Conservation (phyloP, 2,888 invertebrate genomes). For the Clitarchus hookeri region DNA sequence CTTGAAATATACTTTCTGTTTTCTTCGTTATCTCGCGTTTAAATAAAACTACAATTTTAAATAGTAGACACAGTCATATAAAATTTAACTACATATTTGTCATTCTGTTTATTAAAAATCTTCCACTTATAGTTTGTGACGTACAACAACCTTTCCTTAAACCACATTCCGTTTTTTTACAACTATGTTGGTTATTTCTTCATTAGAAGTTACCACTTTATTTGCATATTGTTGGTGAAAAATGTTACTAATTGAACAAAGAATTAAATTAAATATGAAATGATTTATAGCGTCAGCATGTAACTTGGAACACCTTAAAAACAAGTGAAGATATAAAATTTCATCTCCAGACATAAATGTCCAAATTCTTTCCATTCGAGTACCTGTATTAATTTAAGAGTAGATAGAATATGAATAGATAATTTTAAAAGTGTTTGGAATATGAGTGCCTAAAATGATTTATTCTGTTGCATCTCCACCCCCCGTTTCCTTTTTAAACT, state of each 20-base stretch:
- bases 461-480: neutral
- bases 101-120: too few relatives aligned
- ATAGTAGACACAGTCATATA: too few relatives aligned
- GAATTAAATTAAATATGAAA: neutral
- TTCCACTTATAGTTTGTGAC: too few relatives aligned
- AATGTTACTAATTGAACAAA: neutral
- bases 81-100: too few relatives aligned
- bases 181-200: neutral
- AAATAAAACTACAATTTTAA: too few relatives aligned
- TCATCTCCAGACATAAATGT: neutral
- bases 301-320: neutral
- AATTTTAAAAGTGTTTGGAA: neutral
- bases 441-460: neutral
- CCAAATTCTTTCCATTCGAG: neutral
- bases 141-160: neutral
- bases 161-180: neutral
- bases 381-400: slow-evolving; percentile 7
- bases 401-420: neutral
- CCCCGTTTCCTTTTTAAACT: neutral
- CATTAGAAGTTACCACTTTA: neutral
- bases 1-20: too few relatives aligned
- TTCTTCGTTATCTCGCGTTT: too few relatives aligned
- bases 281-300: neutral
- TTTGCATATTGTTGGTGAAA: neutral
- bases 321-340: neutral